Evolutionary conservation across 1,140 invertebrate genomes (phyloP), one percentile per base, ranked within the genome.

Genomic region (Drosophila sturtevanti): DNA sequence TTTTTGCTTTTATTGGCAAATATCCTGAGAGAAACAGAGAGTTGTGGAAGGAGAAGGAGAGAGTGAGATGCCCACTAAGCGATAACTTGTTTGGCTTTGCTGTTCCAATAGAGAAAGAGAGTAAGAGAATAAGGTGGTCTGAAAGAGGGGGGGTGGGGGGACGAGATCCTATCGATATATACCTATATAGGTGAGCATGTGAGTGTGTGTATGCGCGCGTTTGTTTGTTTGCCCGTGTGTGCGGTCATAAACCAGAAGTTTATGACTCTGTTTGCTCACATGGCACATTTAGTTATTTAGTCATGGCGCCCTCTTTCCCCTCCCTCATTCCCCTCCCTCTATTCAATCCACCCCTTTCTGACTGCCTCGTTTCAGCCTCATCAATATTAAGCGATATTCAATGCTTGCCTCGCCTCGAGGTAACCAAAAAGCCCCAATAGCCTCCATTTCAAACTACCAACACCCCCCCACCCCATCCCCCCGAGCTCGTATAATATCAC

Each of bases 1-100:
- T 69, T 76, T 75, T 69, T 85, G 77, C 85, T 84, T 81, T 89
- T 90, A 90, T 89, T 90, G 81, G 81, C 86, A 89, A 81, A 87
- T 87, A 87, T 87, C 84, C 82, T 87, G 84, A 79, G 89, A 84
- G 35, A 37, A 48, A 31, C 27, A 27, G 24, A 16, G 52, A 16
- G 21, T 22, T 18, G 21, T 7, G 22, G 38, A 21, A 9, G 59
- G 44, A 18, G 63, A 51, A 9, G 55, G 18, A 54, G 35, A 9
- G 62, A 37, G 48, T 59, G 55, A 82, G 82, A 87, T 87, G 79
- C 84, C 82, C 62, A 63, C 74, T 54, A 65, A 70, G 74, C 76
- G 82, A 87, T 89, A 87, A 89, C 72, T 89, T 61, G 84, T 72
- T 72, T 68, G 80, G 82, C 67, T 72, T 85, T 84, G 66, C 64